phyloP scores from a whole-genome alignment of 2,888 invertebrate species.

The Diaphora mendica region DNA sequence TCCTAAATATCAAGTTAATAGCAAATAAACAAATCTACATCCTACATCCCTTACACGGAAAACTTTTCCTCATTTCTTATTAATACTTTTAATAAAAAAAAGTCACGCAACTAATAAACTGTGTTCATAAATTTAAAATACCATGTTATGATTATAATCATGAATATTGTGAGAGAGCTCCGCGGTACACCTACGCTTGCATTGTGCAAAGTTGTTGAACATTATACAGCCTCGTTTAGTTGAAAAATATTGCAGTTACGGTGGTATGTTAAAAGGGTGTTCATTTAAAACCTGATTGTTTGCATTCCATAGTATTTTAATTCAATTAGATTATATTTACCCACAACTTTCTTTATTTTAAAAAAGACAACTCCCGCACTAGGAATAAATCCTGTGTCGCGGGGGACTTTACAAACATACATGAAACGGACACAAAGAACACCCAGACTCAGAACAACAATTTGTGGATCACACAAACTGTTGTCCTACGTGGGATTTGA shows the following conservation, averaged over 20 bases:
- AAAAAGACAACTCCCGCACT: too few relatives aligned
- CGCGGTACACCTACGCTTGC: constrained; percentile 16
- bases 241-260: constrained; percentile 15
- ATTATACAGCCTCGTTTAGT: constrained; percentile 25
- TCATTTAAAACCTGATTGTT: not conserved
- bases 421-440: too few relatives aligned
- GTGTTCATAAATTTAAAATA: not conserved
- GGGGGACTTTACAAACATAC: too few relatives aligned
- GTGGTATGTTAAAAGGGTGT: not conserved
- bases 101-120: not conserved
- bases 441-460: too few relatives aligned
- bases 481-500: too few relatives aligned
- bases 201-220: constrained; percentile 38
- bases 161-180: not conserved
- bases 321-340: not conserved
- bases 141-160: not conserved
- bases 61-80: not conserved
- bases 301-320: not conserved
- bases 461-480: too few relatives aligned
- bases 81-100: not conserved
- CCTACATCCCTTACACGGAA: not conserved
- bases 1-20: too few relatives aligned
- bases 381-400: too few relatives aligned
- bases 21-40: too few relatives aligned
- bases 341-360: too few relatives aligned